Evolutionary conservation across 2,888 invertebrate genomes (phyloP), one percentile per base, ranked within the genome.

Genomic region (Embidobia sp.): DNA sequence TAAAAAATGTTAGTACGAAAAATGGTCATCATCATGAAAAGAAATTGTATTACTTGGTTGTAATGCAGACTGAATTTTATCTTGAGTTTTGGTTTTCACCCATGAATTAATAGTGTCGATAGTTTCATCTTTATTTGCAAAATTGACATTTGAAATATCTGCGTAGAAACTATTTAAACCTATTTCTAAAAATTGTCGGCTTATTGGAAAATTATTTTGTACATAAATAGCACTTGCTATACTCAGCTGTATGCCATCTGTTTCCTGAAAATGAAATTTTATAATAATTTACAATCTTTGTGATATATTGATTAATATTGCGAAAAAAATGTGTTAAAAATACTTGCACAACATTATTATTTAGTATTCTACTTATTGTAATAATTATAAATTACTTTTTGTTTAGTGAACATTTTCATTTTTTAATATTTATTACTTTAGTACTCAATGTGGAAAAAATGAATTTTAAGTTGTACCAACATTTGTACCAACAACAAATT

Each of bases 41-140:
- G 59, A 33, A 19, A 19, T 18, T 40, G 11, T 48, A 31, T 19
- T 80, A 90, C 91, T 90, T 2, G 92, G 19, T 2, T 92, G 88
- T 44, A 98, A 90, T 1, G 98, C 90, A 83, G 97, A 91, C 76
- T 93, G 93, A 69, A 98, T 98, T 88, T 94, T 96, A 7, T 94
- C 90, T 53, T 95, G 93, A 0, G 98, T 98, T 85, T 95, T 92
- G 7, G 91, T 86, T 84, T 94, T 93, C 10, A 93, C 95, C 96
- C 97, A 97, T 44, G 88, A 80, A 86, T 98, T 98, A 44, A 98
- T 97, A 1, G 86, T 87, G 0, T 87, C 73, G 1, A 90, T 87
- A 0, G 89, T 78, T 0, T 92, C 91, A 3, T 86, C 88, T 1
- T 81, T 86, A 2, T 91, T 87, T 0, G 73, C 82, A 84, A 96